Base-by-base conservation (phyloP, 2,113 vertebrate species). In the Deroptyus accipitrinus region DNA sequence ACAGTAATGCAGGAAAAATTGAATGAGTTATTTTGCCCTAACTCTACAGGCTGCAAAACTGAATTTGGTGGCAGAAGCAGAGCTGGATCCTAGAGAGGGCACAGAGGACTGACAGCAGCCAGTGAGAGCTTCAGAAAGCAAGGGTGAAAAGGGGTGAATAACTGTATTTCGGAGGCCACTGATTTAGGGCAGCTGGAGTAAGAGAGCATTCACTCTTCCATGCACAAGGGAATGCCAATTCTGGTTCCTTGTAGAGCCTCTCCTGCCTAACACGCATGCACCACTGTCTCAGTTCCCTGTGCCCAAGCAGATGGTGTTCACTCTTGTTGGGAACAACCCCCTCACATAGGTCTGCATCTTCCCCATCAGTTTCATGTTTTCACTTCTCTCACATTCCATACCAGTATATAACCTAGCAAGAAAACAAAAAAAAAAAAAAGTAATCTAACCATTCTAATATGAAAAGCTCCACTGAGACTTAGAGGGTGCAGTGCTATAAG, bases 251-350 rank as follows among this genome's bases (percentile, higher is more conserved):
- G n/a, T 1, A 11, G 25, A 59, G n/a, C 44, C 17, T 16, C 44
- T 66, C 39, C 55, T 42, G 37, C 17, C 55, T 20, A 28, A 46
- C 11, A 42, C 49, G 37, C n/a, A 19, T 2, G 28, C 9, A 82
- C 41, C 18, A 37, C 3, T 1, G 2, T 3, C 73, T 25, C 8
- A 0, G 10, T 5, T 1, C 7, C 33, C 16, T 1, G 0, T 9
- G 27, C 18, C 39, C 69, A 57, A 4, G 41, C 0, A 4, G 70
- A 39, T 68, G 42, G 20, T 52, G 11, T 46, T 25, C n/a, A 52
- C 33, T 66, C 35, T 35, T 5, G 0, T 6, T 1, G 2, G 46
- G 54, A 86, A 69, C 1, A 2, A 10, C 9, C 30, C 19, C 7
- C 8, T 11, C 28, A 27, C 37, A 57, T 10, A 4, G 0, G 0